Evolutionary conservation across 2,888 invertebrate species (phyloP), one percentile per base, ranked within the genome.

Genomic region (Noctua fimbriata): DNA sequence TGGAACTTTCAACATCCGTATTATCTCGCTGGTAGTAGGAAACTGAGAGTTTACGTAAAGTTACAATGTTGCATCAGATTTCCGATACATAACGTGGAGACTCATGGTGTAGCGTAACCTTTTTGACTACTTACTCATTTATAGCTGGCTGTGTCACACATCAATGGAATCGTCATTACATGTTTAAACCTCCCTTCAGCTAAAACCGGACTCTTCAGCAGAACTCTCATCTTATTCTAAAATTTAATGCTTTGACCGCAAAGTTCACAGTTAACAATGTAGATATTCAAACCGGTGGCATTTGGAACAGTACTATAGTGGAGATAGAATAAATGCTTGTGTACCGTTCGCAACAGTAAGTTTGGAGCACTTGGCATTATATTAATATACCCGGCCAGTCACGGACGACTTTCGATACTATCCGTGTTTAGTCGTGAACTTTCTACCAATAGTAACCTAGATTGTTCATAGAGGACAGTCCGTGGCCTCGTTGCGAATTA

Each of bases 401-500:
- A 77, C 67, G 77, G 63, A 79, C 74, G 69, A 82, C 88, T 88
- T 88, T 87, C 88, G 73, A 78, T 71, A 41, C 76, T 71, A 75
- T 84, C 78, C 77, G 60, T 73, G 70, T 75, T 78, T 82, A 81
- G 76, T 79, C 58, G 79, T 83, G 66, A 85, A 89, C 88, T 89
- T 89, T 89, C 88, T 89, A 87, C 75, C 58, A 81, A 72, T 76
- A 55, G 77, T 88, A 82, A 86, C 84, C 86, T 81, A 81, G 85
- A 73, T 87, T 78, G 67, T 70, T 70, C 76, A 78, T 73, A 69
- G 65, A 72, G 72, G 71, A 28, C 32, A 63, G 66, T 69, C 55
- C 24, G 71, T 76, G 76, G 58, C 79, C 78, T 80, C 67, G 76
- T 76, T 77, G 71, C 70, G 41, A 73, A 79, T 79, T 79, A 67